These are phyloP conservation scores for Noctua janthe DNA, from an alignment of 2,888 invertebrate genomes.

Conservation along the genomic window DNA sequence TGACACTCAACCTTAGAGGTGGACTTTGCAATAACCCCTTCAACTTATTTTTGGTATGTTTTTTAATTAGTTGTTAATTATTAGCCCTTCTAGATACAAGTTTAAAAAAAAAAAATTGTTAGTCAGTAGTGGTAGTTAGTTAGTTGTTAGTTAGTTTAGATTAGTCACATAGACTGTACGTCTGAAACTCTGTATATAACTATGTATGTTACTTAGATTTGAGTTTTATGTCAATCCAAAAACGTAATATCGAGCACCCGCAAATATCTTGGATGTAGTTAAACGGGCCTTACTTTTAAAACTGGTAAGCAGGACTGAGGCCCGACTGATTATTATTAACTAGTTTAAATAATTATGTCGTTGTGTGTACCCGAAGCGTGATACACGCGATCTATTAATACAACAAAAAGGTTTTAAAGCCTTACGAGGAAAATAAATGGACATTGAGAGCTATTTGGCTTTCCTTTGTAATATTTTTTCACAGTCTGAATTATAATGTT, in stretches of 20 bases:
- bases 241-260: background rate
- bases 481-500: constrained; percentile 15
- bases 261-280: background rate
- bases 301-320: constrained; percentile 24
- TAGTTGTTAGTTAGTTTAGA: background rate
- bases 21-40: background rate
- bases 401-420: constrained; percentile 58
- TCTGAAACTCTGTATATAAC: background rate
- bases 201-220: background rate
- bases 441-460: constrained; percentile 34
- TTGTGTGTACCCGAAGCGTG: constrained; percentile 63
- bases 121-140: background rate
- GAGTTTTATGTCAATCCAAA: background rate
- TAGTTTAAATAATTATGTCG: constrained; percentile 63
- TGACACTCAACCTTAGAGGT: background rate
- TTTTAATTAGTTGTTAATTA: background rate
- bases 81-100: background rate
- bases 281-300: background rate
- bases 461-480: constrained; percentile 35
- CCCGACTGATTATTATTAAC: constrained; percentile 39
- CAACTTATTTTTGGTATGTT: background rate
- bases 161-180: background rate
- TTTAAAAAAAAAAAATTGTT: too few species aligned
- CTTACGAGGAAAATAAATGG: constrained; percentile 47
- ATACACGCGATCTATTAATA: constrained; percentile 68